Evolutionary conservation across 2,888 invertebrate genomes (phyloP), one percentile per base, ranked within the genome.

Genomic region (Amphipyra tragopoginis): DNA sequence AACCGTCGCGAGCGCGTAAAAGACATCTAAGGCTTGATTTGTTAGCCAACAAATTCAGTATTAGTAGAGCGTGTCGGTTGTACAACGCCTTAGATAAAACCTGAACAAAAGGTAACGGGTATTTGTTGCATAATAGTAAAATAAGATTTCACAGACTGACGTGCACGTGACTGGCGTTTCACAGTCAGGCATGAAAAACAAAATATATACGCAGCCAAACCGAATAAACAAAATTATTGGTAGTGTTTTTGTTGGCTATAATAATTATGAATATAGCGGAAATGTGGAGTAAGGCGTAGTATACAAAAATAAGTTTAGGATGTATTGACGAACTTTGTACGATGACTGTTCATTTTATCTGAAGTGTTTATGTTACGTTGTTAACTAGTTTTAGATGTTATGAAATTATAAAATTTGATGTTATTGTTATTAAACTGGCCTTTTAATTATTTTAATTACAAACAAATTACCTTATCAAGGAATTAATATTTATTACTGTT

Each of bases 371-470:
- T 58, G 81, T 70, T 65, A 79, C 65, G 82, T 93, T 93, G 94
- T 94, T 94, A 93, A 89, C 94, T 94, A 94, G 93, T 94, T 94
- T 81, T 94, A 93, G 85, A 81, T 81, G 79, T 82, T 85, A 85
- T 86, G 82, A 84, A 88, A 87, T 77, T 78, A 77, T 77, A 72
- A 78, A 81, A 83, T 79, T 81, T 83, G 77, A 83, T 80, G 71
- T 83, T 66, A 78, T 75, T 75, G 70, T 72, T 77, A 68, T 50
- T 59, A 48, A 48, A 39, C 53, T 66, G 57, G 63, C 4, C 8
- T 66, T 70, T 70, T 65, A 14, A 56, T 51, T 57, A 13, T 13
- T 40, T 56, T 3, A 21, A 2, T 15, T 10, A 47, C 6, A 1
- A 40, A 45, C 2, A 42, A 21, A 11, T 21, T 10, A 21, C 42